These are phyloP conservation scores for Sinocyclocheilus anshuiensis DNA, from an alignment of 2,113 vertebrate species.

Conservation along the genomic window DNA sequence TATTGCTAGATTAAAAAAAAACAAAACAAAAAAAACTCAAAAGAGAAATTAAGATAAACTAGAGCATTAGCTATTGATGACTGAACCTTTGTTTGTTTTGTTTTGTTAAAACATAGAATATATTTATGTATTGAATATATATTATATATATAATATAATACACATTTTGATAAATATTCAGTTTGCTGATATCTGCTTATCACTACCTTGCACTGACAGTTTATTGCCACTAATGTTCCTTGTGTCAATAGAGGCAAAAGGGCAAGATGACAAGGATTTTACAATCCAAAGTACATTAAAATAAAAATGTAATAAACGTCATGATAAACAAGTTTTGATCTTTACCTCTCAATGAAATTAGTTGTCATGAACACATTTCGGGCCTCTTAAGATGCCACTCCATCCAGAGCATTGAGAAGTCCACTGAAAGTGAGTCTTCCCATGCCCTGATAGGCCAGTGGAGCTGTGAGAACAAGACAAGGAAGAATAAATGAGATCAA, in stretches of 20 bases:
- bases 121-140: too few species aligned
- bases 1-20: too few species aligned
- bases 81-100: too few species aligned
- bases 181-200: background rate
- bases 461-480: conserved; percentile 73
- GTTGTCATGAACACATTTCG: conserved; percentile 99
- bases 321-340: conserved; percentile 50
- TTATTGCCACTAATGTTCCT: background rate
- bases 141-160: too few species aligned
- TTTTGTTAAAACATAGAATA: too few species aligned
- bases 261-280: background rate
- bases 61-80: too few species aligned
- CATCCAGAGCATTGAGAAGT: conserved; percentile 92
- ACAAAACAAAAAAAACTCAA: too few species aligned
- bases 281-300: background rate
- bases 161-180: too few species aligned
- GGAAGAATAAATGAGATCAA: too few species aligned
- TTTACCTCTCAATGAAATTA: conserved; percentile 92
- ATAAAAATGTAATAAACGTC: background rate
- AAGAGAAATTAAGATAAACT: too few species aligned
- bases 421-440: conserved; percentile 95
- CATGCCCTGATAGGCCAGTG: conserved; percentile 90
- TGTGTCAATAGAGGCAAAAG: background rate
- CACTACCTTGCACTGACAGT: background rate
- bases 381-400: conserved; percentile 94